These are phyloP conservation scores for Synergus itoensis DNA, from an alignment of 2,888 invertebrate species.

Conservation along the genomic window DNA sequence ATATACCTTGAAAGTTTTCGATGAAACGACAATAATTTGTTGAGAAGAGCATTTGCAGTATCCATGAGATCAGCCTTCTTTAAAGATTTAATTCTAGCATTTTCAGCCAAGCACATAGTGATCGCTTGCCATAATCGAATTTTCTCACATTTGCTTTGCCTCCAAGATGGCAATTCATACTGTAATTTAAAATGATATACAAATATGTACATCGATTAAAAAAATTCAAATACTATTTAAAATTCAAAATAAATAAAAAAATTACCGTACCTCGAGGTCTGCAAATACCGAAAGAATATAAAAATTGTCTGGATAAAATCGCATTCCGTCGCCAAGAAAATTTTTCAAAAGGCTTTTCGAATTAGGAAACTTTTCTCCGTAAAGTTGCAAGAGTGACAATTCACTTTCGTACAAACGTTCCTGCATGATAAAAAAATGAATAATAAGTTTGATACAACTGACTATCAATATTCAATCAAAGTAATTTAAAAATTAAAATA, in stretches of 20 bases:
- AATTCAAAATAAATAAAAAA: background rate
- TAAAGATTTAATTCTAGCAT: conserved; percentile 65
- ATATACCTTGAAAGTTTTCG: conserved; percentile 67
- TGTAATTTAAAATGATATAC: conserved; percentile 54
- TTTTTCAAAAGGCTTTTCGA: conserved; percentile 53
- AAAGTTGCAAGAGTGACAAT: conserved; percentile 69
- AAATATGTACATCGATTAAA: background rate
- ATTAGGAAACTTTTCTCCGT: conserved; percentile 55
- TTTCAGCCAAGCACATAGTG: conserved; percentile 68
- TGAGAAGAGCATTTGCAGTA: conserved; percentile 64
- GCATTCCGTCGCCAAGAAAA: conserved; percentile 61
- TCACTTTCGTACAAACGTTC: conserved; percentile 78
- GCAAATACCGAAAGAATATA: conserved; percentile 79
- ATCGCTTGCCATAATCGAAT: conserved; percentile 66
- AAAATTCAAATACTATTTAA: conserved; percentile 3
- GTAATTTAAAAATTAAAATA: background rate
- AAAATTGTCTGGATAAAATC: conserved; percentile 81
- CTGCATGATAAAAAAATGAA: conserved; percentile 63
- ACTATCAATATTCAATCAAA: background rate
- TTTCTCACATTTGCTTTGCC: conserved; percentile 69
- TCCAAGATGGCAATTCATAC: conserved; percentile 80
- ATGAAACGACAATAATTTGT: conserved; percentile 71
- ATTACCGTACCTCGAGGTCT: conserved; percentile 76
- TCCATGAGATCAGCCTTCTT: conserved; percentile 59
- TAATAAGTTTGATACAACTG: background rate